Evolutionary conservation across 2,113 vertebrate species (phyloP).

Genomic region (Ctenodactylus gundi): DNA sequence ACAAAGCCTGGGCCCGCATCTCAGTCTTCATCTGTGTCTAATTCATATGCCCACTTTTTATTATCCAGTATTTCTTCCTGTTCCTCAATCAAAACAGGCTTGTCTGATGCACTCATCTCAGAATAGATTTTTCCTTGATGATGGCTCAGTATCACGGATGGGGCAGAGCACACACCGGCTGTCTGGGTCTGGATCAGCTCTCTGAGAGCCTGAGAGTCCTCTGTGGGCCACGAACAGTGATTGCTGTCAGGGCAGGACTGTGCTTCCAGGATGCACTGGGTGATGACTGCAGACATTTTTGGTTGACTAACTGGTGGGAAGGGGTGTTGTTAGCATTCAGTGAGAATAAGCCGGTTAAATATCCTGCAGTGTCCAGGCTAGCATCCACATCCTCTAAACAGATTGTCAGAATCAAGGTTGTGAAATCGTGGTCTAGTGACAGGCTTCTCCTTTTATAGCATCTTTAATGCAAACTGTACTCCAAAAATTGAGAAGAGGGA

Average conservation of each 20-base stretch:
- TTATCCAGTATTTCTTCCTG: background rate
- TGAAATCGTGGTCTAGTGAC: background rate
- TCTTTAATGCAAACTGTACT: background rate
- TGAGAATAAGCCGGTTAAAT: background rate
- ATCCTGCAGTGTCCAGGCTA: background rate
- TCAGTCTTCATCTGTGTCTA: constrained; percentile 15
- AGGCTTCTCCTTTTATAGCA: background rate
- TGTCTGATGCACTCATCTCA: background rate
- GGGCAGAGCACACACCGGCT: fast-evolving
- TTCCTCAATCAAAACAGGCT: background rate
- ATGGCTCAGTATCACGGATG: background rate
- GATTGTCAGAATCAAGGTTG: background rate
- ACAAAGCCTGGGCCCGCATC: background rate
- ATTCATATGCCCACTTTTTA: constrained; percentile 14
- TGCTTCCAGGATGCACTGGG: background rate
- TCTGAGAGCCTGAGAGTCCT: background rate
- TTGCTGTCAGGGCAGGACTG: background rate
- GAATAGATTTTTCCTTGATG: background rate
- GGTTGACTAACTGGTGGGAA: background rate
- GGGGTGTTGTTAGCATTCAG: background rate
- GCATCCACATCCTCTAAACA: too few species aligned
- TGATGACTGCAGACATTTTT: background rate
- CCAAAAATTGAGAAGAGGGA: background rate
- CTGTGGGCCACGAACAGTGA: background rate
- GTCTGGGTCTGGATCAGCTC: background rate